Conservation (phyloP, 2,888 invertebrate species). For the Scelioninae gen. 2 region DNA sequence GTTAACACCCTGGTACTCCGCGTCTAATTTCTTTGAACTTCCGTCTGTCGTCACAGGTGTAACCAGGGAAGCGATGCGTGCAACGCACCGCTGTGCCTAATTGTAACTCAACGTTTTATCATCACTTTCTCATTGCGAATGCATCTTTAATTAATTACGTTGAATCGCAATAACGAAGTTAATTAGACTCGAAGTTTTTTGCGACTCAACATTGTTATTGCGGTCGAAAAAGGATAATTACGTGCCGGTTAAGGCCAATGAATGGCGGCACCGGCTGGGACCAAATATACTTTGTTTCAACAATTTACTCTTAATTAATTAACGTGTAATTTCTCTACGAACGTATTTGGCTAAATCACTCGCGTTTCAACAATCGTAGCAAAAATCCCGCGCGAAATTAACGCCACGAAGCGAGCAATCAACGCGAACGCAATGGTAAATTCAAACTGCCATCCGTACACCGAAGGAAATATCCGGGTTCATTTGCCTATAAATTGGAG, state of each 20-base stretch:
- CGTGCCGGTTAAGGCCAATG: conserved; percentile 5
- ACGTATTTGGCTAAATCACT: no score
- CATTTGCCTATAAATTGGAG: no score
- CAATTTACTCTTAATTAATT: conserved; percentile 4
- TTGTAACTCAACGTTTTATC: conserved; percentile 58
- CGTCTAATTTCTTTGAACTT: conserved; percentile 52
- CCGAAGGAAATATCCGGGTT: no score
- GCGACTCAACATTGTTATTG: conserved; percentile 34
- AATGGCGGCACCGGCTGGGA: conserved; percentile 10
- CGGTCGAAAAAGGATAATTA: conserved; percentile 45
- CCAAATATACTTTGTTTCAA: conserved; percentile 7
- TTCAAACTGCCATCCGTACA: no score
- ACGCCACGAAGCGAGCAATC: no score
- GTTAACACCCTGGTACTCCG: conserved; percentile 47
- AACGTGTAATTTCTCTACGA: conserved; percentile 4
- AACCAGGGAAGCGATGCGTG: conserved; percentile 55
- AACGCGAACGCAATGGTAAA: no score
- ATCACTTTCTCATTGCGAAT: conserved; percentile 58
- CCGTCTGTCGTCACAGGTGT: conserved; percentile 58
- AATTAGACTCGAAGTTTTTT: conserved; percentile 45
- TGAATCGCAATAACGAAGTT: conserved; percentile 55
- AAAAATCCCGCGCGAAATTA: no score
- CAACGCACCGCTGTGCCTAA: conserved; percentile 54
- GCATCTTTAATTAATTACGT: conserved; percentile 58
- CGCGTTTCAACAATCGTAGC: no score